phyloP scores from a whole-genome alignment of 2,888 invertebrate species.

The Aquatica leii region DNA sequence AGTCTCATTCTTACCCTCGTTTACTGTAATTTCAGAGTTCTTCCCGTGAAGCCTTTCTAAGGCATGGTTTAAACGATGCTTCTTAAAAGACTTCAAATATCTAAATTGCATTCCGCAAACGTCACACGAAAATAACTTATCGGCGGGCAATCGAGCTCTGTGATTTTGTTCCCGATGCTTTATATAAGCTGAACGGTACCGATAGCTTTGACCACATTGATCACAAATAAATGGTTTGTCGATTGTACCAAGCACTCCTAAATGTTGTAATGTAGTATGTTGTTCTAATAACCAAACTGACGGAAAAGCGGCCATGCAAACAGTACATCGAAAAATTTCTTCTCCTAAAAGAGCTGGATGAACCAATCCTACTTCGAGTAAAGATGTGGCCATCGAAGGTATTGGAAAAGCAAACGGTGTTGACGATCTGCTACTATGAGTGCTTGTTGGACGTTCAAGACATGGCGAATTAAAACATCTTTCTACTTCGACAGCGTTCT shows the following conservation, averaged over 20 bases:
- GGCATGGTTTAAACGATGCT: conserved; percentile 87
- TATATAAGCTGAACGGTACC: conserved; percentile 82
- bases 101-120: conserved; percentile 93
- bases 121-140: conserved; percentile 89
- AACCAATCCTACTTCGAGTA: conserved; percentile 64
- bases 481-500: conserved; percentile 59
- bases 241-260: conserved; percentile 65
- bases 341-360: conserved; percentile 60
- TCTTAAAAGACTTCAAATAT: conserved; percentile 89
- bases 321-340: conserved; percentile 69
- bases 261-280: conserved; percentile 85
- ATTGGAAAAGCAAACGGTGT: conserved; percentile 68
- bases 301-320: conserved; percentile 87
- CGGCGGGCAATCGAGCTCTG: conserved; percentile 84
- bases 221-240: conserved; percentile 93
- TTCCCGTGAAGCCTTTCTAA: conserved; percentile 83
- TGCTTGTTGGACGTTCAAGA: conserved; percentile 57
- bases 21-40: conserved; percentile 51
- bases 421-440: conserved; percentile 62
- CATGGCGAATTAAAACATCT: conserved; percentile 60
- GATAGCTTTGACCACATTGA: conserved; percentile 90
- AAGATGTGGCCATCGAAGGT: conserved; percentile 64
- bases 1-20: conserved; percentile 30
- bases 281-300: conserved; percentile 88
- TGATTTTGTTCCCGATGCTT: conserved; percentile 91